Percentiles rank a stretch among this genome's conserved stretches.
Evolutionary conservation across 2,797 vertebrate genomes (phyloP).

Genomic region (Manis pentadactyla): DNA sequence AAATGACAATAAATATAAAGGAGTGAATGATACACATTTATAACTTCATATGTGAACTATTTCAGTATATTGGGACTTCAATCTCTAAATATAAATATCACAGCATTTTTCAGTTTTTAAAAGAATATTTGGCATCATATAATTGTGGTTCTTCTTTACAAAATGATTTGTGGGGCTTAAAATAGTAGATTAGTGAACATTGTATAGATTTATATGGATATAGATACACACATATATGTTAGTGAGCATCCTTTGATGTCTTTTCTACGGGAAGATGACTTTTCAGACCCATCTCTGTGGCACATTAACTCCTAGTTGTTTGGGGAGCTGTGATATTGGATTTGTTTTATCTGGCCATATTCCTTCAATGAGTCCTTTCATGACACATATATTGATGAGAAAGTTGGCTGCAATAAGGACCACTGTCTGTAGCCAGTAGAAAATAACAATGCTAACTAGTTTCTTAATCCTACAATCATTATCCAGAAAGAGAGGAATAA

Average conservation of each 20-base stretch:
- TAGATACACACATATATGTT: neutral
- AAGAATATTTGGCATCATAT: slow-evolving; percentile 19
- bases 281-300: neutral
- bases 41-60: slow-evolving; percentile 5
- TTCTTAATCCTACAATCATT: slow-evolving; percentile 21
- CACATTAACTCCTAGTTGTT: neutral
- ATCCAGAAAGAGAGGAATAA: neutral
- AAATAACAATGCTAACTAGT: slow-evolving; percentile 31
- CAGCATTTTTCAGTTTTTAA: neutral
- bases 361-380: neutral
- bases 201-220: neutral
- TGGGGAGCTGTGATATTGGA: neutral
- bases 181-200: neutral
- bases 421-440: neutral
- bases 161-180: neutral
- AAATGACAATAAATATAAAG: neutral
- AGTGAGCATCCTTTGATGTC: neutral
- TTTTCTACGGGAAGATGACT: neutral
- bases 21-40: neutral
- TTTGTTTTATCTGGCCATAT: slow-evolving; percentile 2
- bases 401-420: neutral
- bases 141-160: neutral
- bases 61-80: neutral
- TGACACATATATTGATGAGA: slow-evolving; percentile 16
- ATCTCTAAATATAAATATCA: slow-evolving; percentile 14